phyloP scores from a whole-genome alignment of 2,797 vertebrate genomes.

The Eospalax fontanierii region DNA sequence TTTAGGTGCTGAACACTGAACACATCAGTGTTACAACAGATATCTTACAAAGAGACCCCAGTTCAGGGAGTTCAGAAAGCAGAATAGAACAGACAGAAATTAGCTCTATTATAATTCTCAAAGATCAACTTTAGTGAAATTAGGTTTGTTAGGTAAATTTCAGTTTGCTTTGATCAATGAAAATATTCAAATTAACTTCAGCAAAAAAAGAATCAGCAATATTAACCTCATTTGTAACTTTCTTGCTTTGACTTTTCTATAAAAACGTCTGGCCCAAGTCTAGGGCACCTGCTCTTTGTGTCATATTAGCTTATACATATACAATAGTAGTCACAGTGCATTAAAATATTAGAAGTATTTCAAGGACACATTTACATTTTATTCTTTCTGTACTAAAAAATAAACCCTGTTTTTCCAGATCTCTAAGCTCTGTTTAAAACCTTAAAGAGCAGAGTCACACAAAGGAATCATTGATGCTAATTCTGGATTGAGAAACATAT shows the following conservation, averaged over 20 bases:
- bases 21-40: neutral
- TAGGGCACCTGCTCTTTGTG: neutral
- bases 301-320: neutral
- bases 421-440: conserved; percentile 30
- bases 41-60: neutral
- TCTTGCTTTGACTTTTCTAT: conserved; percentile 33
- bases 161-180: conserved; percentile 13
- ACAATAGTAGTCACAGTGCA: neutral
- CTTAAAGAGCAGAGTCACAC: neutral
- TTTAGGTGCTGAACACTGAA: neutral
- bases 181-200: conserved; percentile 43
- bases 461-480: conserved; percentile 43
- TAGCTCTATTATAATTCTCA: neutral
- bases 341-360: conserved; percentile 61
- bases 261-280: conserved; percentile 17
- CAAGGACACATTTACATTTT: conserved; percentile 2
- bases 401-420: conserved; percentile 32
- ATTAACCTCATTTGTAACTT: neutral
- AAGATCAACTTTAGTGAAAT: conserved; percentile 29
- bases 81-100: neutral
- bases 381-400: conserved; percentile 52
- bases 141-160: conserved; percentile 5
- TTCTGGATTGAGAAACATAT: neutral
- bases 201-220: conserved; percentile 46
- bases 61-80: conserved; percentile 15